Evolutionary conservation across 2,888 invertebrate genomes (phyloP), one percentile per base, ranked within the genome.

Genomic region (Apodemia mormo): DNA sequence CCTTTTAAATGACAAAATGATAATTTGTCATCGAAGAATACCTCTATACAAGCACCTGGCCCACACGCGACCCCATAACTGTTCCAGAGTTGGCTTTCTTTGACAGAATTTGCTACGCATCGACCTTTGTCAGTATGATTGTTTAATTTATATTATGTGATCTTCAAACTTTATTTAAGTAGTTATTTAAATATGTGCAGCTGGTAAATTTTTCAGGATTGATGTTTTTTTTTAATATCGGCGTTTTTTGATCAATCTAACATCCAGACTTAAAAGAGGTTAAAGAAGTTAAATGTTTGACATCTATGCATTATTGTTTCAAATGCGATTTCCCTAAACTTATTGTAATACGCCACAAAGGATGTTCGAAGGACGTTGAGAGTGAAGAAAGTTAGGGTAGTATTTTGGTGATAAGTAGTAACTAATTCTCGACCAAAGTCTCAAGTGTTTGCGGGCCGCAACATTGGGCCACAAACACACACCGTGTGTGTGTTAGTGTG

Each of bases 91-190:
- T 14, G 52, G 65, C 69, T 71, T 73, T 71, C 68, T 73, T 73
- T 80, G 77, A 76, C 73, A 70, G 78, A 79, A 92, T 93, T 92
- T 84, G 91, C 85, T 82, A 89, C 89, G 89, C 90, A 81, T 84
- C 83, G 84, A 85, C 85, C 85, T 84, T 89, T 89, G 86, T 88
- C 83, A 88, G 86, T 85, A 85, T 84, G 88, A 85, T 87, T 90
- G 88, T 93, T 92, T 90, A 91, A 92, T 91, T 88, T 90, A 90
- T 85, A 90, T 92, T 90, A 92, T 91, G 90, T 92, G 89, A 91
- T 91, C 90, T 90, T 90, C 82, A 82, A 89, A 90, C 84, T 78
- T 80, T 87, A 84, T 92, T 89, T 90, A 90, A 92, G 90, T 89
- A 90, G 89, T 89, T 91, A 85, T 90, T 84, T 84, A 91, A 91